phyloP scores from a whole-genome alignment of 1,140 invertebrate species.

The Papilio xuthus region DNA sequence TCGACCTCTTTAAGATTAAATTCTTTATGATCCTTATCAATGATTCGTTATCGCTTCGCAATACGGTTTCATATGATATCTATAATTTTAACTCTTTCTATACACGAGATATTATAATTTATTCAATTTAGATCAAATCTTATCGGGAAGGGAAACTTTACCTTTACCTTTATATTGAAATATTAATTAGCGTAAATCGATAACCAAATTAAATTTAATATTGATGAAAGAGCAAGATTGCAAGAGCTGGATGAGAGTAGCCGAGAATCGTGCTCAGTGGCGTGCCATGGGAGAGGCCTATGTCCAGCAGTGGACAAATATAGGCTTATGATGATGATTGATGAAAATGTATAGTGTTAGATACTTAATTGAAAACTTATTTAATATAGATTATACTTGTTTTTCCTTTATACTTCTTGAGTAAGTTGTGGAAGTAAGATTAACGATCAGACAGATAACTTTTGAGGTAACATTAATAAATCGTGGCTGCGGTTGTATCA shows the following conservation, averaged over 20 bases:
- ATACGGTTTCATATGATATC: neutral
- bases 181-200: neutral
- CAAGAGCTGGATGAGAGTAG: too few relatives aligned
- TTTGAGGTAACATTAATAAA: conserved; percentile 10
- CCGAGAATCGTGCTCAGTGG: too few relatives aligned
- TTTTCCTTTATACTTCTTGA: neutral
- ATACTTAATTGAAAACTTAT: neutral
- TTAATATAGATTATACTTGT: neutral
- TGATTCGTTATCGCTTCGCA: neutral
- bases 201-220: neutral
- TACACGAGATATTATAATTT: neutral
- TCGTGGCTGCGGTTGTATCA: conserved; percentile 1
- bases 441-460: conserved; percentile 2
- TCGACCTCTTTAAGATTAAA: conserved; percentile 2
- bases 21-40: neutral
- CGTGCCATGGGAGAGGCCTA: too few relatives aligned
- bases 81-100: neutral
- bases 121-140: neutral
- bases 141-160: neutral
- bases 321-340: too few relatives aligned
- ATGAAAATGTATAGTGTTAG: neutral
- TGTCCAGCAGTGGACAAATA: too few relatives aligned
- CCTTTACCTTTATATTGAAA: too few relatives aligned
- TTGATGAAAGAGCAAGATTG: too few relatives aligned
- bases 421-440: conserved; percentile 9